Conservation (phyloP, 2,888 invertebrate genomes). For the Erannis defoliaria region DNA sequence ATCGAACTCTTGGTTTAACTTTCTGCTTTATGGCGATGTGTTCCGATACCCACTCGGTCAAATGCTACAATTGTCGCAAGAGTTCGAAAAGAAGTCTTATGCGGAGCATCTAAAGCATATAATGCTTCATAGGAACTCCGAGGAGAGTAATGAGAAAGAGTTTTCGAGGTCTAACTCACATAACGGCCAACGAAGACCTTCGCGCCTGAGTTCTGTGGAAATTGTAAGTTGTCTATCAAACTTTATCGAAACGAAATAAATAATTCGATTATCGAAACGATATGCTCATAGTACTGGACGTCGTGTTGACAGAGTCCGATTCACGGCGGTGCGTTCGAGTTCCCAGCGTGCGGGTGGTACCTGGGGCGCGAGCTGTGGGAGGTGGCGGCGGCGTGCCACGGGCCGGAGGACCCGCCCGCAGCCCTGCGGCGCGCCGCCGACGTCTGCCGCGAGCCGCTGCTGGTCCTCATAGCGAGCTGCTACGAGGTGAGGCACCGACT, state of each 20-base stretch:
- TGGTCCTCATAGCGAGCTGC: constrained; percentile 89
- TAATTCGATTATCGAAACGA: too few species aligned
- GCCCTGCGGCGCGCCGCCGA: constrained; percentile 87
- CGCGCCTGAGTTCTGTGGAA: constrained; percentile 75
- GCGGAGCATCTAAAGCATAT: constrained; percentile 88
- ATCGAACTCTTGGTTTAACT: constrained; percentile 90
- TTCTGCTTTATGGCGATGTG: constrained; percentile 89
- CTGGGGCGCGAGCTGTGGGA: constrained; percentile 85
- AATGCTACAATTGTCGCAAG: constrained; percentile 84
- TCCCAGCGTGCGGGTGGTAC: constrained; percentile 73
- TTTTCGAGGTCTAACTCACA: constrained; percentile 61
- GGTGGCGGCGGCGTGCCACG: constrained; percentile 88
- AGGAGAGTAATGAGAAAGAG: constrained; percentile 75
- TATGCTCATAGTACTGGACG: constrained; percentile 3
- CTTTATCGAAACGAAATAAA: too few species aligned
- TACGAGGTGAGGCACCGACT: constrained; percentile 89
- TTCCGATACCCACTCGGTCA: constrained; percentile 89
- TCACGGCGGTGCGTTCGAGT: constrained; percentile 73
- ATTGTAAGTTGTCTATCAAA: too few species aligned
- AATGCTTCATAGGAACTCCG: constrained; percentile 73
- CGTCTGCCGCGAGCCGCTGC: constrained; percentile 85
- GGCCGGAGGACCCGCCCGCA: constrained; percentile 90
- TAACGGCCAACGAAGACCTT: constrained; percentile 70
- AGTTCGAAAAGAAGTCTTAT: constrained; percentile 85
- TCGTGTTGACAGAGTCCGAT: constrained; percentile 56